Evolutionary conservation across 1,140 invertebrate genomes (phyloP).

Genomic region (Whitmania pigra): DNA sequence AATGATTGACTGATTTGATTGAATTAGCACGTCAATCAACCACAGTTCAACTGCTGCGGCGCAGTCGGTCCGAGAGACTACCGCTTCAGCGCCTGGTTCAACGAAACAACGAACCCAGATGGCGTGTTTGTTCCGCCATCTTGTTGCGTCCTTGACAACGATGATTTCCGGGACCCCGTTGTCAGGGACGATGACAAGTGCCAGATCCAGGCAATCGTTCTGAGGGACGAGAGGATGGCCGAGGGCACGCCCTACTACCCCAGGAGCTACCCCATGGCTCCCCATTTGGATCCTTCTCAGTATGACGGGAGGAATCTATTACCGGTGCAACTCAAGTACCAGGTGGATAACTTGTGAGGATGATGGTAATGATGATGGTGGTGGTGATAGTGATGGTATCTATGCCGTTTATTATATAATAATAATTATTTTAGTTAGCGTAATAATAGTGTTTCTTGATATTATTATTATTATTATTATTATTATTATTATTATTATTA

Average conservation of each 20-base stretch:
- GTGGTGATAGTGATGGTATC: no score
- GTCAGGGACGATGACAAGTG: conserved; percentile 11
- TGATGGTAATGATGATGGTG: no score
- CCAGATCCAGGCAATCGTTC: conserved; percentile 17
- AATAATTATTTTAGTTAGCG: no score
- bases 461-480: no score
- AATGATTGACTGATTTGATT: no score
- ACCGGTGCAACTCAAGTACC: no score
- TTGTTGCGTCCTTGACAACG: conserved; percentile 22
- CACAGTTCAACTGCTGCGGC: conserved; percentile 21
- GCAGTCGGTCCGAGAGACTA: conserved; percentile 16
- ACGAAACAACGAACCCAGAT: neutral
- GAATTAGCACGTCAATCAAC: no score
- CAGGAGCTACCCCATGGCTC: neutral
- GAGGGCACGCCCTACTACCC: neutral
- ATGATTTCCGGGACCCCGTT: conserved; percentile 1
- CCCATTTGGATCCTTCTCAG: neutral
- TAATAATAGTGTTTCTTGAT: no score
- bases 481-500: no score
- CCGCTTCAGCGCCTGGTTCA: conserved; percentile 21
- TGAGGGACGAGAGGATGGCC: neutral
- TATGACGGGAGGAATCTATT: neutral
- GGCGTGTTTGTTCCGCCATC: conserved; percentile 18
- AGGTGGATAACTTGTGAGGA: no score
- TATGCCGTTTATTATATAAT: no score